Conservation (phyloP, 1,140 invertebrate genomes). For the Drosophila mayri region DNA sequence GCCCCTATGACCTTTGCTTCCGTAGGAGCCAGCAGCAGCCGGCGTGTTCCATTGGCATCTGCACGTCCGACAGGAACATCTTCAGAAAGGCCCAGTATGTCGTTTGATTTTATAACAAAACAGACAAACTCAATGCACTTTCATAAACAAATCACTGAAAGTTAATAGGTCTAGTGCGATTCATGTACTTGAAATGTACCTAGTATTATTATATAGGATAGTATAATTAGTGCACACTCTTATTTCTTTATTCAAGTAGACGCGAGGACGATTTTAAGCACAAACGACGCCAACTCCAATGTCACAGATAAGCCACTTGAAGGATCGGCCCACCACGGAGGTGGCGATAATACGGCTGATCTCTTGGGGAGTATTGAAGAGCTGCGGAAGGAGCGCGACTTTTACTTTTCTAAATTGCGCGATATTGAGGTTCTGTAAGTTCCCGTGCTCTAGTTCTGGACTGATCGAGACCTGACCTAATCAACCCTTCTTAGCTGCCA, state of each 20-base stretch:
- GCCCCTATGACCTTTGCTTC: slow-evolving; percentile 79
- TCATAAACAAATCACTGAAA: too few relatives aligned
- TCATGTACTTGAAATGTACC: too few relatives aligned
- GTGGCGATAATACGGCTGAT: slow-evolving; percentile 68
- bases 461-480: background rate
- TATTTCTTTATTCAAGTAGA: slow-evolving; percentile 70
- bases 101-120: slow-evolving; percentile 41
- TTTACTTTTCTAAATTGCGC: slow-evolving; percentile 99
- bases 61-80: slow-evolving; percentile 73
- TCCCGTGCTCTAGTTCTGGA: background rate
- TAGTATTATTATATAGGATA: too few relatives aligned
- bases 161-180: too few relatives aligned
- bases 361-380: slow-evolving; percentile 95
- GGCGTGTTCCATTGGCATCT: slow-evolving; percentile 78
- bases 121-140: background rate
- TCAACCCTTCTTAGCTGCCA: slow-evolving; percentile 89
- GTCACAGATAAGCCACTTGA: background rate
- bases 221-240: too few relatives aligned
- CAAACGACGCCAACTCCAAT: slow-evolving; percentile 45
- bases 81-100: slow-evolving; percentile 86
- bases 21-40: slow-evolving; percentile 51
- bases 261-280: slow-evolving; percentile 86
- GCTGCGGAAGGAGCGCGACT: slow-evolving; percentile 98
- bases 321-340: background rate
- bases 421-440: slow-evolving; percentile 96